These are phyloP conservation scores for Ophion ellenae DNA, from an alignment of 2,888 invertebrate genomes.

Conservation along the genomic window DNA sequence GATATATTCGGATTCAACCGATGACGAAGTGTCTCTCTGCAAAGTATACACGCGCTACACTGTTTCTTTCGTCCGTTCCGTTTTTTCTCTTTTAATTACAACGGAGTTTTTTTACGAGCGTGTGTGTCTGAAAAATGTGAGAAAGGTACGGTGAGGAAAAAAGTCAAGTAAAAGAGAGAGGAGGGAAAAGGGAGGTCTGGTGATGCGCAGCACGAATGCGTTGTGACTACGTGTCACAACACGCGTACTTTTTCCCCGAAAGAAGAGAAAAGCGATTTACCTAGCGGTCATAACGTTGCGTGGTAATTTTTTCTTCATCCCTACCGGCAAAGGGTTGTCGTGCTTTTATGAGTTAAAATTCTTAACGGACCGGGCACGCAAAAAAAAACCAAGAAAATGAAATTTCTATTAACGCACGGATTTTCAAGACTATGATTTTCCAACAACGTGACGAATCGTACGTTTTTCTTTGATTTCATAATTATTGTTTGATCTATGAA, in stretches of 20 bases:
- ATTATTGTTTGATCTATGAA: neutral
- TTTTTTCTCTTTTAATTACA: neutral
- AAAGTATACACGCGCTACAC: neutral
- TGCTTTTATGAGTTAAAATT: slow-evolving; percentile 21
- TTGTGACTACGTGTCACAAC: slow-evolving; percentile 2
- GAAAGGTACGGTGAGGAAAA: neutral
- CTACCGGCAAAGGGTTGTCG: neutral
- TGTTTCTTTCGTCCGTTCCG: neutral
- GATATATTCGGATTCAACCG: slow-evolving; percentile 15
- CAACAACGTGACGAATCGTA: too few species aligned
- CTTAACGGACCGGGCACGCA: neutral
- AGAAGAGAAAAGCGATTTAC: slow-evolving; percentile 5
- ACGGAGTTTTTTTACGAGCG: neutral
- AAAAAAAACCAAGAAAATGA: neutral
- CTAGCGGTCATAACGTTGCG: neutral
- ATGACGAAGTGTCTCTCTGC: neutral
- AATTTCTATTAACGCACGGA: neutral
- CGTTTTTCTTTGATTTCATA: neutral
- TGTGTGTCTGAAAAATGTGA: neutral
- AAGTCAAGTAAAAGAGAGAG: neutral
- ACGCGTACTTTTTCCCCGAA: slow-evolving; percentile 1
- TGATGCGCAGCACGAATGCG: neutral
- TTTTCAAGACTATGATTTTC: neutral
- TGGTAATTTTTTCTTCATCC: slow-evolving; percentile 1
- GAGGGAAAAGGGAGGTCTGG: neutral